Evolutionary conservation across 2,113 vertebrate genomes (phyloP), one percentile per base, ranked within the genome.

Genomic region (Thunnus maccoyii): DNA sequence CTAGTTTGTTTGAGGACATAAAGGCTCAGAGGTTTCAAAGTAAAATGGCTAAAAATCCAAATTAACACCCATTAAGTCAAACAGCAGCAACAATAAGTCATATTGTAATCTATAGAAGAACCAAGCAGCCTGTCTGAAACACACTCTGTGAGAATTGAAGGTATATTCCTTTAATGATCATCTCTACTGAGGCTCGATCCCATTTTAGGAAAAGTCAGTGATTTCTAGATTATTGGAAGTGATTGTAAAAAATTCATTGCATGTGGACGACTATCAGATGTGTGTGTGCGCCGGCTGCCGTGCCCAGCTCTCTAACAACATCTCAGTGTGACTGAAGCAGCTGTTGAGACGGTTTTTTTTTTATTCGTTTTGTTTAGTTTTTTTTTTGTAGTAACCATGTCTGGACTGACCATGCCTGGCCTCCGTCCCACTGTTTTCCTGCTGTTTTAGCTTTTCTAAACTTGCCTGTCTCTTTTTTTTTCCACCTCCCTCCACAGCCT

Each of bases 401-500:
- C 64, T 82, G 84, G 54, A 73, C 13, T 57, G 68, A 67, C 69
- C 55, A 16, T n/a, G 57, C 73, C 73, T 69, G 32, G 79, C 65
- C 65, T 67, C 67, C 18, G 7, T 63, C 32, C 54, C 68, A 30
- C n/a, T 73, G 72, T 71, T 68, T 4, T 65, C 82, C 70, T 87
- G 86, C 86, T 87, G 78, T 90, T 76, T 62, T 51, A 79, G 83
- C 83, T 81, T 85, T 64, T 60, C 78, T 54, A 86, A 87, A 83
- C 64, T 9, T 83, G 61, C 74, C 32, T 76, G 67, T 75, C 75
- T 90, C 64, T 41, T 41, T 9, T 74, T 89, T 58, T 88, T 83
- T 84, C 77, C 83, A 48, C 84, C 86, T 88, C 62, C 92, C 87
- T 93, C 91, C 87, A 88, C 94, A 94, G 93, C 87, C 89, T 94